Evolutionary conservation across 1,140 invertebrate genomes (phyloP).

Genomic region (Muscidifurax raptorellus): DNA sequence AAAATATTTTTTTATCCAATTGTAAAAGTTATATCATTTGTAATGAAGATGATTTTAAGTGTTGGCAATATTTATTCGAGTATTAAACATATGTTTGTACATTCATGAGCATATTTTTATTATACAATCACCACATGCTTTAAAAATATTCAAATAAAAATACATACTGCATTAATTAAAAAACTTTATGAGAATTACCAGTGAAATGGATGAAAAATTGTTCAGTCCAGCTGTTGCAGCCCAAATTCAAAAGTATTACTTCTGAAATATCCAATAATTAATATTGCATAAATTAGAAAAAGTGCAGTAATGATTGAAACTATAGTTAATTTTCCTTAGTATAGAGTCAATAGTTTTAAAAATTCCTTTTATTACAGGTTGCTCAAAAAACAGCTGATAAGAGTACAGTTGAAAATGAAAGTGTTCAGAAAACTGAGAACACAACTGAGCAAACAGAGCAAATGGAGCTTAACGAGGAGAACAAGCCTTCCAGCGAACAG

Average conservation of each 20-base stretch:
- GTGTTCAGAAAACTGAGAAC: slow-evolving; percentile 71
- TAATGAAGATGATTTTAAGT: neutral
- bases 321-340: slow-evolving; percentile 17
- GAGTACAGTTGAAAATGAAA: slow-evolving; percentile 67
- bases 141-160: slow-evolving; percentile 9
- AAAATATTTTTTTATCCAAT: neutral
- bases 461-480: slow-evolving; percentile 69
- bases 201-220: slow-evolving; percentile 38
- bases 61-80: neutral
- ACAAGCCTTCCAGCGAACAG: slow-evolving; percentile 71
- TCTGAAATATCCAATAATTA: slow-evolving; percentile 38
- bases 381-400: slow-evolving; percentile 68
- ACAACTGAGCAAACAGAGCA: slow-evolving; percentile 67
- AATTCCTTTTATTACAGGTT: slow-evolving; percentile 64
- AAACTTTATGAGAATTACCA: slow-evolving; percentile 6
- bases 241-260: slow-evolving; percentile 36
- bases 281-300: slow-evolving; percentile 27
- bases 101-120: slow-evolving; percentile 11
- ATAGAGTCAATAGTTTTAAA: slow-evolving; percentile 46
- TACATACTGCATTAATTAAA: slow-evolving; percentile 41
- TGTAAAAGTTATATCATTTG: too few species aligned
- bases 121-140: slow-evolving; percentile 16
- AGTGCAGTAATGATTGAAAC: slow-evolving; percentile 46
- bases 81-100: neutral
- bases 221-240: slow-evolving; percentile 48